Evolutionary conservation across 2,888 invertebrate species (phyloP).

Genomic region (Xanthorhoe spadicearia): DNA sequence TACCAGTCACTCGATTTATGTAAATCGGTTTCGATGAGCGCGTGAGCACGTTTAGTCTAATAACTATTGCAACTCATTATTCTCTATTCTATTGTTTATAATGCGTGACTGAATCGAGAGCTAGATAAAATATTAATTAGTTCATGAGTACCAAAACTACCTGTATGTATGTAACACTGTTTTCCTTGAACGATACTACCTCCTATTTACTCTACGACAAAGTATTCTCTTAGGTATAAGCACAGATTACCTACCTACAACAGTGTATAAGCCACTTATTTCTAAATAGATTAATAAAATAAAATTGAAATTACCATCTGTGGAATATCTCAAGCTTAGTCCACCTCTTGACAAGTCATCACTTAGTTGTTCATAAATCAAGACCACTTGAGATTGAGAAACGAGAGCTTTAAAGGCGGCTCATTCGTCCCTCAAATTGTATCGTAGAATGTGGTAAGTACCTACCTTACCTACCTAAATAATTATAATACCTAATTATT

Average conservation of each 20-base stretch:
- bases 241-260: too few relatives aligned
- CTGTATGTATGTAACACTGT: slow-evolving; percentile 13
- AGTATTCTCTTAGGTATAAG: too few relatives aligned
- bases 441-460: slow-evolving; percentile 45
- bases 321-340: not conserved
- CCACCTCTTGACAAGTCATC: not conserved
- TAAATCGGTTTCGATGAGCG: slow-evolving; percentile 46
- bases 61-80: slow-evolving; percentile 65
- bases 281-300: too few relatives aligned
- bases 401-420: slow-evolving; percentile 4
- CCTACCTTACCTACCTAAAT: too few relatives aligned
- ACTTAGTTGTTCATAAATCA: slow-evolving; percentile 22
- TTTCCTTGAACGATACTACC: slow-evolving; percentile 31
- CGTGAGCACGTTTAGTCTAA: slow-evolving; percentile 73
- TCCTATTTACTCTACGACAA: too few relatives aligned
- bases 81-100: slow-evolving; percentile 71
- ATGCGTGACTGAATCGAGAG: slow-evolving; percentile 69
- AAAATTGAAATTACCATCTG: not conserved
- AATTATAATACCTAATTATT: too few relatives aligned
- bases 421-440: slow-evolving; percentile 43
- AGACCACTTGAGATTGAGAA: slow-evolving; percentile 16
- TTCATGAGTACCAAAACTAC: slow-evolving; percentile 35
- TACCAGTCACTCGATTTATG: not conserved
- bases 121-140: slow-evolving; percentile 73
- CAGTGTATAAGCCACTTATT: too few relatives aligned